phyloP scores from a whole-genome alignment of 2,113 vertebrate genomes.

The Calypte anna region DNA sequence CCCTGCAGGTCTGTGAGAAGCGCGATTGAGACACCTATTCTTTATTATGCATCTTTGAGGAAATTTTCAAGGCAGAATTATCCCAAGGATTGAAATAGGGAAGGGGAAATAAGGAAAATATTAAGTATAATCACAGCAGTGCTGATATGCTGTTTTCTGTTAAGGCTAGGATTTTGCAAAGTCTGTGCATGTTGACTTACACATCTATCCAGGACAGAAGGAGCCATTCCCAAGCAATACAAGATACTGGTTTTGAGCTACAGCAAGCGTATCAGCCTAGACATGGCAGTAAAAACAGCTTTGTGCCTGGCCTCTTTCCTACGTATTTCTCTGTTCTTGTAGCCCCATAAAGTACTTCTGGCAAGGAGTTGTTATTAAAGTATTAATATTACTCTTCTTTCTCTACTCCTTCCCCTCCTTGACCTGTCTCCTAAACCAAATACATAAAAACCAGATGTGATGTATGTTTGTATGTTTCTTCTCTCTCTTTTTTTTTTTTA shows the following conservation, averaged over 20 bases:
- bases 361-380: not conserved
- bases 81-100: not conserved
- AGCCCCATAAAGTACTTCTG: not conserved
- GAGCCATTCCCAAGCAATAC: not conserved
- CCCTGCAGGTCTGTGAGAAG: not conserved
- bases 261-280: not conserved
- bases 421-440: not conserved
- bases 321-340: not conserved
- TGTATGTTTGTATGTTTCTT: not conserved
- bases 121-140: not conserved
- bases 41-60: not conserved
- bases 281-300: not conserved
- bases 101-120: not conserved
- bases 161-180: not conserved
- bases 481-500: not conserved
- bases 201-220: not conserved
- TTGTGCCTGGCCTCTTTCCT: not conserved
- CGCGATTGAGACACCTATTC: not conserved
- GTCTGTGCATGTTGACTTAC: not conserved
- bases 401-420: not conserved
- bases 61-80: not conserved
- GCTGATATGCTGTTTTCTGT: not conserved
- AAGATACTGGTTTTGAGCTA: not conserved
- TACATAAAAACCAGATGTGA: not conserved
- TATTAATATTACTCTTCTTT: not conserved